Conservation (phyloP, 2,888 invertebrate genomes). For the Oscheius sp. region DNA sequence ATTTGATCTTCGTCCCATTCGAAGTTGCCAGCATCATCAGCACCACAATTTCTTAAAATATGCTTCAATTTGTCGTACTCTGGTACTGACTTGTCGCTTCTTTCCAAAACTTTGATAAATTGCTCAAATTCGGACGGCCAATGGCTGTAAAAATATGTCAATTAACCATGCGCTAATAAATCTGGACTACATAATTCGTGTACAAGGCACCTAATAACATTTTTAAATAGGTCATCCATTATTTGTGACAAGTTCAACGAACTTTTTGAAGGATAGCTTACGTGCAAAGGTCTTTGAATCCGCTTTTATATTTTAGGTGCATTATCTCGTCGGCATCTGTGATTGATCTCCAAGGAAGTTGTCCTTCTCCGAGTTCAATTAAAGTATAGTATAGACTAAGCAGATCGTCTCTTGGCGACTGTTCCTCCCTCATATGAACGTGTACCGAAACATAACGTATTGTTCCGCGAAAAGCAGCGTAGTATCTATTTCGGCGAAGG, state of each 20-base stretch:
- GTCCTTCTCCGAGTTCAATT: constrained; percentile 60
- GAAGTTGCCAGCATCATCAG: constrained; percentile 37
- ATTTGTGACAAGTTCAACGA: not conserved
- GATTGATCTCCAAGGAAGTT: constrained; percentile 58
- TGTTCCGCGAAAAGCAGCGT: constrained; percentile 67
- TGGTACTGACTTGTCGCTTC: not conserved
- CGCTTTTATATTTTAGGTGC: constrained; percentile 40
- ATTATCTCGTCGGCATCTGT: constrained; percentile 56
- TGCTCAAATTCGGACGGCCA: constrained; percentile 10
- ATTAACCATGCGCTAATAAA: not conserved
- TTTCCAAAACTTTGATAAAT: constrained; percentile 8
- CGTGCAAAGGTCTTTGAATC: constrained; percentile 16
- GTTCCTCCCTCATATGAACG: constrained; percentile 60
- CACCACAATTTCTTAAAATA: constrained; percentile 25
- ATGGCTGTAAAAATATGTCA: not conserved
- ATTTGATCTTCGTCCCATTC: constrained; percentile 41
- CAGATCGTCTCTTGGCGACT: constrained; percentile 59
- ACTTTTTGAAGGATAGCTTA: constrained; percentile 2
- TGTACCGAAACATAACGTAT: constrained; percentile 63
- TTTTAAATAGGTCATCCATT: not conserved
- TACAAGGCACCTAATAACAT: not conserved
- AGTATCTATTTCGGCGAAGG: constrained; percentile 54
- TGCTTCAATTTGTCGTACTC: not conserved
- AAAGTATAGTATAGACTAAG: constrained; percentile 59
- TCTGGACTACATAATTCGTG: too few species aligned